phyloP scores from a whole-genome alignment of 2,888 invertebrate genomes.

The Dasysyrphus albostriatus region DNA sequence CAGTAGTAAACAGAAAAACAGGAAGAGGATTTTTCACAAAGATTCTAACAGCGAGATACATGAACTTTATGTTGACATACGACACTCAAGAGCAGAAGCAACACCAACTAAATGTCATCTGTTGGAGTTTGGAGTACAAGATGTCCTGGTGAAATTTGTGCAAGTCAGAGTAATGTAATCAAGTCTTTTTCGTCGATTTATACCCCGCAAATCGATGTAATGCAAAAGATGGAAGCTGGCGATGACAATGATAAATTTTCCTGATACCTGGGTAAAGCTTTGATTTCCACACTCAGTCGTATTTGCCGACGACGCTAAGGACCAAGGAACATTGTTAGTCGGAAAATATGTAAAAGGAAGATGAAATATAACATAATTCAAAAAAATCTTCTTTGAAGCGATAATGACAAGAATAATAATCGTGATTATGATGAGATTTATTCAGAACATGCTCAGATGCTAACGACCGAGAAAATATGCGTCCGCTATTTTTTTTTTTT shows the following conservation, averaged over 20 bases:
- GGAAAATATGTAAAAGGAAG: neutral
- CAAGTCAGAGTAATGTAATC: constrained; percentile 47
- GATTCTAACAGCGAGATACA: constrained; percentile 1
- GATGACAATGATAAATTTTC: constrained; percentile 59
- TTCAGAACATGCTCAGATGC: constrained; percentile 24
- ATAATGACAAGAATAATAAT: constrained; percentile 55
- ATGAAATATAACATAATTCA: neutral
- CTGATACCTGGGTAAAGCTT: constrained; percentile 14
- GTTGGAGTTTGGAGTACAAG: neutral
- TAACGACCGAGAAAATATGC: constrained; percentile 38
- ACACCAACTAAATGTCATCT: neutral
- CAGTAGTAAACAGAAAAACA: neutral
- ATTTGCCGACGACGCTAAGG: neutral
- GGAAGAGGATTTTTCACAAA: neutral
- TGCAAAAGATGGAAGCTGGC: neutral
- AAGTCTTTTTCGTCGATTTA: constrained; percentile 54
- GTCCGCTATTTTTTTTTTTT: neutral
- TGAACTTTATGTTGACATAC: constrained; percentile 9
- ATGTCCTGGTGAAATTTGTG: neutral
- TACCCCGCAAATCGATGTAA: constrained; percentile 56
- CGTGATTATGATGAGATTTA: constrained; percentile 52
- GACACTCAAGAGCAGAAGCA: neutral
- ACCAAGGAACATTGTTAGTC: neutral
- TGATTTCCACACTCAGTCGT: constrained; percentile 1
- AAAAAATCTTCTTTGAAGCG: constrained; percentile 29